Percentiles rank a stretch among this genome's conserved stretches.
Evolutionary conservation across 2,888 invertebrate species (phyloP).

Genomic region (Hirtodrosophila alboralis): DNA sequence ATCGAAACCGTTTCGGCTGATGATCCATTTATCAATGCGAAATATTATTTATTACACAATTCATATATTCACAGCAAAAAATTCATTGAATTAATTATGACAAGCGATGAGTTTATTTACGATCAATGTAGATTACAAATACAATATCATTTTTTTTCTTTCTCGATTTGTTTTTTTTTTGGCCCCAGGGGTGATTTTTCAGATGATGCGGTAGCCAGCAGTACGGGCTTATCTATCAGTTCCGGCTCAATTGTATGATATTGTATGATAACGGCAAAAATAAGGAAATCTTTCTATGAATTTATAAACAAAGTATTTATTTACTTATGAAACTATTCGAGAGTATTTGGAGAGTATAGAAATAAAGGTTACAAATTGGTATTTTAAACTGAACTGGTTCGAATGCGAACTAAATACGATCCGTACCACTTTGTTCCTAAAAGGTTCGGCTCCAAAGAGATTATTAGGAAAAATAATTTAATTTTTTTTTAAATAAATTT

Average conservation of each 20-base stretch:
- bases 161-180: too few species aligned
- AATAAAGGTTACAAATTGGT: too few species aligned
- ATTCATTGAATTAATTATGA: slow-evolving; percentile 79
- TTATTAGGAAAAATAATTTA: too few species aligned
- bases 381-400: too few species aligned
- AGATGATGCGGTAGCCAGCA: slow-evolving; percentile 50
- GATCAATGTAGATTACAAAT: slow-evolving; percentile 58
- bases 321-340: too few species aligned
- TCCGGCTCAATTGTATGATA: slow-evolving; percentile 28
- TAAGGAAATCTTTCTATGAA: not conserved
- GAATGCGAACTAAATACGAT: too few species aligned
- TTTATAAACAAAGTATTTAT: too few species aligned
- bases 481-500: too few species aligned
- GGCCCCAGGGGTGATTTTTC: slow-evolving; percentile 24
- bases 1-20: not conserved
- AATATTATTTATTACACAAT: slow-evolving; percentile 37
- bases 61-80: slow-evolving; percentile 5
- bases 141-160: slow-evolving; percentile 38
- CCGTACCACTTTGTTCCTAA: too few species aligned
- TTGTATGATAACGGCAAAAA: slow-evolving; percentile 13
- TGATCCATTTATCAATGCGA: slow-evolving; percentile 8
- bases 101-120: slow-evolving; percentile 74
- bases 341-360: too few species aligned
- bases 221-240: slow-evolving; percentile 39
- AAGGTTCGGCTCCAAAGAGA: too few species aligned